Conservation (phyloP, 2,888 invertebrate genomes). For the Cryptosula pallasiana region DNA sequence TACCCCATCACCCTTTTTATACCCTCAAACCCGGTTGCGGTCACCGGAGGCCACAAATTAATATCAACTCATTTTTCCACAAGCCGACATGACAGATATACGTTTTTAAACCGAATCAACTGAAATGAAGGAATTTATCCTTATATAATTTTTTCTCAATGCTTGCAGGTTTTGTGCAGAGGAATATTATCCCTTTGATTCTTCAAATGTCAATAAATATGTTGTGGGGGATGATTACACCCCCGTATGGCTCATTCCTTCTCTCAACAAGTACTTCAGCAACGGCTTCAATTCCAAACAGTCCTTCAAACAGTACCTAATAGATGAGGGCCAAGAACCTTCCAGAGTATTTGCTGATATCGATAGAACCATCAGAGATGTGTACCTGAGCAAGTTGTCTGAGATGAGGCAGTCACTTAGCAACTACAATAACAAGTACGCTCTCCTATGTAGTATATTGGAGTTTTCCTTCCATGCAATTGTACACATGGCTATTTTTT, state of each 20-base stretch:
- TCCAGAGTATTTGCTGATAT: slow-evolving; percentile 58
- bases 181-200: slow-evolving; percentile 85
- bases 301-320: slow-evolving; percentile 70
- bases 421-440: slow-evolving; percentile 2
- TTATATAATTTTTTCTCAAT: no score
- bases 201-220: slow-evolving; percentile 74
- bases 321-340: slow-evolving; percentile 33
- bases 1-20: no score
- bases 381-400: slow-evolving; percentile 62
- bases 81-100: no score
- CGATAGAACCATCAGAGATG: slow-evolving; percentile 68
- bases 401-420: neutral
- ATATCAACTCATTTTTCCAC: no score
- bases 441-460: no score
- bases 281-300: slow-evolving; percentile 76
- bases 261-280: slow-evolving; percentile 37
- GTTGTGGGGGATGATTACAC: slow-evolving; percentile 90
- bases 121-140: no score
- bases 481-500: no score
- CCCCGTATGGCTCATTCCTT: slow-evolving; percentile 87
- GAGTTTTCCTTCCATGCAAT: no score
- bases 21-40: no score
- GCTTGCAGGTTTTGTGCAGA: slow-evolving; percentile 72
- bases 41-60: no score
- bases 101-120: no score